Evolutionary conservation across 2,797 vertebrate species (phyloP).

Genomic region (Buceros bicornis): DNA sequence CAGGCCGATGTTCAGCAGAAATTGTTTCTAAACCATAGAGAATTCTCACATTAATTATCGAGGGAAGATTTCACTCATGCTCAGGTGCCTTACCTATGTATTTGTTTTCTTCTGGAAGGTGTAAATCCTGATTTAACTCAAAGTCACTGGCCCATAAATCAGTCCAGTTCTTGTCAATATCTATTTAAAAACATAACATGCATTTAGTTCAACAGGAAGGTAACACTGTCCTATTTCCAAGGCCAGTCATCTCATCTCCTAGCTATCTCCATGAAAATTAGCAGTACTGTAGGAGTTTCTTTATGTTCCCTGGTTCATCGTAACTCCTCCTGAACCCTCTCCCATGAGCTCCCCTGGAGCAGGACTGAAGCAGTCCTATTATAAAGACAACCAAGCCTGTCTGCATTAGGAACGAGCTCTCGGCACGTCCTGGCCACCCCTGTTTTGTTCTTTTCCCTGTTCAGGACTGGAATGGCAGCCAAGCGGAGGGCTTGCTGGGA

Average conservation of each 20-base stretch:
- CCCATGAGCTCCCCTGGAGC: neutral
- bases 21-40: neutral
- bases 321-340: neutral
- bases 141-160: slow-evolving; percentile 88
- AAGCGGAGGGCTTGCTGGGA: rapidly evolving
- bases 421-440: neutral
- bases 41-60: neutral
- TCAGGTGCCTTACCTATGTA: slow-evolving; percentile 86
- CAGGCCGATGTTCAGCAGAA: neutral
- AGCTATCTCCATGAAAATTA: neutral
- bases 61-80: neutral
- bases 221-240: neutral
- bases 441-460: neutral
- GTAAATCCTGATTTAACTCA: slow-evolving; percentile 86
- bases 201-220: neutral
- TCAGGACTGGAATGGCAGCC: neutral
- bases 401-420: neutral
- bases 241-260: neutral
- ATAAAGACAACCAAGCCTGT: neutral
- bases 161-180: slow-evolving; percentile 87
- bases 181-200: slow-evolving; percentile 71
- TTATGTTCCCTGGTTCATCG: neutral
- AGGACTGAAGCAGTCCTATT: neutral
- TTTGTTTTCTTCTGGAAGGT: slow-evolving; percentile 92
- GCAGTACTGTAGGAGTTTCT: neutral